Evolutionary conservation across 2,113 vertebrate species (phyloP), one percentile per base, ranked within the genome.

Genomic region (Cololabis saira): DNA sequence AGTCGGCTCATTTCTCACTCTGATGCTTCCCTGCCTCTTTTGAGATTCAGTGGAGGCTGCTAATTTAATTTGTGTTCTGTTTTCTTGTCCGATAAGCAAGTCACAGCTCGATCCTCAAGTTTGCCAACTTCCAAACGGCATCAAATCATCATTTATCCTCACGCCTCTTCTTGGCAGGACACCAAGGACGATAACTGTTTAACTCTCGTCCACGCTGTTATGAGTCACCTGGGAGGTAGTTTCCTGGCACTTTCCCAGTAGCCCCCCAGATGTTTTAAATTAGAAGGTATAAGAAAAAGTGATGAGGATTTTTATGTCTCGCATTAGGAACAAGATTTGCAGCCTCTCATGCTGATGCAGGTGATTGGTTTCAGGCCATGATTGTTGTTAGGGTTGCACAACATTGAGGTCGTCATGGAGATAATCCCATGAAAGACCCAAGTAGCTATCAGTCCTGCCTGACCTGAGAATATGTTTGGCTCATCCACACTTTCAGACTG

Each of bases 61-160:
- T 75, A 3, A 59, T 67, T 59, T 37, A 27, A 67, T 69, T 44
- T 49, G 59, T 21, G 37, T 22, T 17, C 22, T 53, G 48, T 71
- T 72, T 60, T 68, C 3, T 40, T 13, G 63, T n/a, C 30, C 33
- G 57, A 73, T 61, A 56, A 62, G 37, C 69, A 40, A 62, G 78
- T 80, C 66, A 13, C 30, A 45, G 58, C 65, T 45, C 7, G 62
- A n/a, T 19, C 21, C 11, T 52, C 49, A 18, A 37, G 5, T 21
- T 4, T 16, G 50, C 21, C 24, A 12, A 4, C 15, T 53, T 44
- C 54, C 10, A 54, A 40, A 47, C 10, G 37, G 22, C 14, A 55
- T 42, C 18, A 44, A 16, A 4, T 45, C n/a, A n/a, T 52, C 14
- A 43, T 1, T 16, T 40, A 14, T 21, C 17, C 1, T 9, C 3